These are phyloP conservation scores for Orussus abietinus DNA, from an alignment of 1,140 invertebrate species.

Conservation along the genomic window DNA sequence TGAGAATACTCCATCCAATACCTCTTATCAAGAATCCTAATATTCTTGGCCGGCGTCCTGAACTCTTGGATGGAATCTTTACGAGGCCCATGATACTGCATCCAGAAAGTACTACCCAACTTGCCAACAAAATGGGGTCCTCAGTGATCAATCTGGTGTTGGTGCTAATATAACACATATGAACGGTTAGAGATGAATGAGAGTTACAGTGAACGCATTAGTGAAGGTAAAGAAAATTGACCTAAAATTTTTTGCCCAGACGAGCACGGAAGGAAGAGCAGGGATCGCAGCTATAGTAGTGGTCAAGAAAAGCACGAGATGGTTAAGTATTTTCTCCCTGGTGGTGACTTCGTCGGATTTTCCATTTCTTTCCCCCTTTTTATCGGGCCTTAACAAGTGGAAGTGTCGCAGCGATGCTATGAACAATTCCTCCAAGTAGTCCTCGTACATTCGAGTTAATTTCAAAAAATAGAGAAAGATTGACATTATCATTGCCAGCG, in stretches of 20 bases:
- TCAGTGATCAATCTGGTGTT: constrained; percentile 40
- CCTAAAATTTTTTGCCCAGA: constrained; percentile 54
- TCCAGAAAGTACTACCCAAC: constrained; percentile 40
- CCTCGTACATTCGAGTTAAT: constrained; percentile 69
- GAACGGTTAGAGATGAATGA: constrained; percentile 15
- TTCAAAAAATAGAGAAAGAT: constrained; percentile 50
- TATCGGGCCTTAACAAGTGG: constrained; percentile 19
- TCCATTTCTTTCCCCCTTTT: constrained; percentile 12
- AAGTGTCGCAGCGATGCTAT: constrained; percentile 35
- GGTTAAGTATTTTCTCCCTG: constrained; percentile 39
- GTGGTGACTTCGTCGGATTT: constrained; percentile 17
- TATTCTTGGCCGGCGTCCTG: constrained; percentile 21
- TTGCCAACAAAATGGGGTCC: constrained; percentile 39
- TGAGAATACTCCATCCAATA: constrained; percentile 35
- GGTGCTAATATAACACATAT: constrained; percentile 38
- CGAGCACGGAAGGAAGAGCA: constrained; percentile 45
- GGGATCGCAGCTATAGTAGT: constrained; percentile 40
- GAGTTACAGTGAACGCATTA: neutral
- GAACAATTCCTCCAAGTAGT: constrained; percentile 65
- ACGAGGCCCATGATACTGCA: constrained; percentile 40
- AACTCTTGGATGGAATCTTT: constrained; percentile 30
- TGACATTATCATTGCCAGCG: constrained; percentile 49
- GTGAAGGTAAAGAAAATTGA: constrained; percentile 20
- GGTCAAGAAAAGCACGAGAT: constrained; percentile 44
- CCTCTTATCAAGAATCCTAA: constrained; percentile 34